These are phyloP conservation scores for Agonopterix heracliana DNA, from an alignment of 2,888 invertebrate species.

Conservation along the genomic window DNA sequence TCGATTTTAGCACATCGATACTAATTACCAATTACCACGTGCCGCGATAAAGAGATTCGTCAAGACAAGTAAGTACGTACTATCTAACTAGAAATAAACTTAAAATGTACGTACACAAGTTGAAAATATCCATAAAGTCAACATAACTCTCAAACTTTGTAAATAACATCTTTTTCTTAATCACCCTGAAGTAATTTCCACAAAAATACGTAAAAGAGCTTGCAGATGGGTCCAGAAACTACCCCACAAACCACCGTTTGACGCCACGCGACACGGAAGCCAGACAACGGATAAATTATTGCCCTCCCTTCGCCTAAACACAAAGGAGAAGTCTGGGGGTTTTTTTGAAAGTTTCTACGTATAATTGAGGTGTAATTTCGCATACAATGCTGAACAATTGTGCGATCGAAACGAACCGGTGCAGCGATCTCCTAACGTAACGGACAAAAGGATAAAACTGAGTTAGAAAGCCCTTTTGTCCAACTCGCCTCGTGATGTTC, in stretches of 20 bases:
- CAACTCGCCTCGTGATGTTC: conserved; percentile 36
- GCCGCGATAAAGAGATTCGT: conserved; percentile 37
- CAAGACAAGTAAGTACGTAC: conserved; percentile 12
- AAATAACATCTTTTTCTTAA: no score
- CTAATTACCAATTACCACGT: conserved; percentile 62
- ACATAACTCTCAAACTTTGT: no score
- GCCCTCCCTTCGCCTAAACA: conserved; percentile 44
- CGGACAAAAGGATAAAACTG: conserved; percentile 43
- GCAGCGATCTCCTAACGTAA: conserved; percentile 33
- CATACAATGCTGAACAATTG: conserved; percentile 49
- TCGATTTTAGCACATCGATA: conserved; percentile 62
- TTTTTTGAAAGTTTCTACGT: conserved; percentile 43
- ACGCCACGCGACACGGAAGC: conserved; percentile 52
- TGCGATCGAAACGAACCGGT: conserved; percentile 39
- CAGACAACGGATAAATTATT: conserved; percentile 55
- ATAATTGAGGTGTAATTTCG: conserved; percentile 66
- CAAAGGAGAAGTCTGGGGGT: conserved; percentile 40
- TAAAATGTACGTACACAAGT: no score
- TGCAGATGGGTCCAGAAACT: conserved; percentile 33
- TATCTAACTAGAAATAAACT: neutral
- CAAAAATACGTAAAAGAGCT: conserved; percentile 6
- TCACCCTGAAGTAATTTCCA: neutral
- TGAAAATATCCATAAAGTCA: no score
- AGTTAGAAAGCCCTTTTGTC: conserved; percentile 55
- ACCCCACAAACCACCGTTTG: conserved; percentile 36